Conservation (phyloP, 2,888 invertebrate genomes). For the Trimorus sp. region DNA sequence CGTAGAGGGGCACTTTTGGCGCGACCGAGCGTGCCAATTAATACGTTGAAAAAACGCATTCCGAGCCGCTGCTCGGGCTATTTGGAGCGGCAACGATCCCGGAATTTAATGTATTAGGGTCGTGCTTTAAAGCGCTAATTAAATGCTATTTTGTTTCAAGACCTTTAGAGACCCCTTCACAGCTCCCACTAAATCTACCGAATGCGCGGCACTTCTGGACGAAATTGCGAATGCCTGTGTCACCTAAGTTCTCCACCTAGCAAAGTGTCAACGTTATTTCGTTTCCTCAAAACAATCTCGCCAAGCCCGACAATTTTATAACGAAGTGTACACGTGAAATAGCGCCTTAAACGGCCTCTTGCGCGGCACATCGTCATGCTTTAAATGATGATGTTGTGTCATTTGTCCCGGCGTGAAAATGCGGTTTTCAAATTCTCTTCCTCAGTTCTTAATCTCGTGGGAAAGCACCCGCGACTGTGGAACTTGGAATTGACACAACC, state of each 20-base stretch:
- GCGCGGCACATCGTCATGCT: background rate
- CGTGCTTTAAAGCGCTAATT: constrained; percentile 51
- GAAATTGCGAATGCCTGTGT: constrained; percentile 62
- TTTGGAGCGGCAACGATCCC: constrained; percentile 24
- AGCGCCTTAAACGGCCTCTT: background rate
- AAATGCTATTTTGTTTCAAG: constrained; percentile 62
- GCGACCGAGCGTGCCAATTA: constrained; percentile 1
- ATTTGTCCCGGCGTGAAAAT: no score
- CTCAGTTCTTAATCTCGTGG: no score
- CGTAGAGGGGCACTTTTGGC: background rate
- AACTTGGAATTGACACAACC: no score
- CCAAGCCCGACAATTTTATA: constrained; percentile 35
- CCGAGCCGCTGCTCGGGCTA: background rate
- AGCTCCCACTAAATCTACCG: constrained; percentile 46
- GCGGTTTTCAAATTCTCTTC: no score
- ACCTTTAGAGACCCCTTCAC: constrained; percentile 45
- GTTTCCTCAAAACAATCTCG: constrained; percentile 43
- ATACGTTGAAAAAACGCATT: constrained; percentile 7
- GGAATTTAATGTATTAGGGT: constrained; percentile 42
- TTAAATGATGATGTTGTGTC: background rate
- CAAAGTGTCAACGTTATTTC: constrained; percentile 55
- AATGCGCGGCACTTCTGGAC: constrained; percentile 49
- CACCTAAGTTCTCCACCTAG: constrained; percentile 45
- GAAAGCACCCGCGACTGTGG: no score
- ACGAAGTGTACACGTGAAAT: constrained; percentile 26